Evolutionary conservation across 2,797 vertebrate species (phyloP).

Genomic region (Anguilla pacifica): DNA sequence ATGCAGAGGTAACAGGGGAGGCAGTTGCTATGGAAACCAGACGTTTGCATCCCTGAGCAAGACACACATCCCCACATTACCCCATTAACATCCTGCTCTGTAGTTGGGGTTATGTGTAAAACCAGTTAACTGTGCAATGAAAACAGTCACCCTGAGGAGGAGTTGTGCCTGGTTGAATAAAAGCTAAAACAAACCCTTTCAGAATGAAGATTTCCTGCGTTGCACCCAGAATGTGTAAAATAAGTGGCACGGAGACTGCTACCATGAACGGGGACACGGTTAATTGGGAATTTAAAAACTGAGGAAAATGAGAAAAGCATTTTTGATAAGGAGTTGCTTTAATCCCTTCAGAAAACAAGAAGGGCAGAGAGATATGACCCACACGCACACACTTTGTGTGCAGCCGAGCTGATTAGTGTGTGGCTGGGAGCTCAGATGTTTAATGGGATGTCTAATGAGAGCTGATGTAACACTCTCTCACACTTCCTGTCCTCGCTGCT

Average conservation of each 20-base stretch:
- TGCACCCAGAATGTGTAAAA: too few species aligned
- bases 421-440: neutral
- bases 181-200: neutral
- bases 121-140: neutral
- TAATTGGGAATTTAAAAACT: too few species aligned
- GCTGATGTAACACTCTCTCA: neutral
- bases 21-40: neutral
- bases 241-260: too few species aligned
- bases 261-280: too few species aligned
- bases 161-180: neutral
- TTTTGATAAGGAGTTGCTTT: too few species aligned
- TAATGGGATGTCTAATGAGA: neutral
- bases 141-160: neutral
- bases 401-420: neutral
- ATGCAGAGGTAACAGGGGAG: conserved; percentile 82
- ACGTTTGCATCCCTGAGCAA: neutral
- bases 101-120: neutral
- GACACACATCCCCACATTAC: neutral
- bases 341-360: too few species aligned
- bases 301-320: too few species aligned
- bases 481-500: conserved; percentile 21
- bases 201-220: too few species aligned
- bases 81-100: neutral
- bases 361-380: neutral
- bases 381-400: too few species aligned